phyloP scores from a whole-genome alignment of 2,113 vertebrate genomes.

The Zonotrichia leucophrys region DNA sequence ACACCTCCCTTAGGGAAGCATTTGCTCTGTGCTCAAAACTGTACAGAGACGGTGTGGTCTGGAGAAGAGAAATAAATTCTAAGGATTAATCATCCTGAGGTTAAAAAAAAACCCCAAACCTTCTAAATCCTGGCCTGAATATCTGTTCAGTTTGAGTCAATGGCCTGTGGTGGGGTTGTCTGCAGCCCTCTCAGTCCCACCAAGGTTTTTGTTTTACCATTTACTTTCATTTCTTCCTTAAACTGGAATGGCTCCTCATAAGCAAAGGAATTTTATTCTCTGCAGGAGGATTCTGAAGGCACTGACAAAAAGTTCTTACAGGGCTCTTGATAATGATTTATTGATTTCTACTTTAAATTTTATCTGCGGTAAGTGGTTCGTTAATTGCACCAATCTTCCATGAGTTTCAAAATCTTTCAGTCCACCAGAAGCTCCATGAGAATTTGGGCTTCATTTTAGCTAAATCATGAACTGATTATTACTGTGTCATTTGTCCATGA shows the following conservation, averaged over 20 bases:
- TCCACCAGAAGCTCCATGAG: neutral
- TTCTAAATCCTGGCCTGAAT: neutral
- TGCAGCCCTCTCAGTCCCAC: neutral
- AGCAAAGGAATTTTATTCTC: neutral
- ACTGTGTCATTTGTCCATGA: neutral
- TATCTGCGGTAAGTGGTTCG: neutral
- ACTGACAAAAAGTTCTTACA: neutral
- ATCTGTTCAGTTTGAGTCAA: neutral
- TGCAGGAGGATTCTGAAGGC: neutral
- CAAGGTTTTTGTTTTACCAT: neutral
- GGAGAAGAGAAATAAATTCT: neutral
- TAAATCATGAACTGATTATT: neutral
- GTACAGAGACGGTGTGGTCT: neutral
- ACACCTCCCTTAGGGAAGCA: neutral
- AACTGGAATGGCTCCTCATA: neutral
- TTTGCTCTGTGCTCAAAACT: neutral
- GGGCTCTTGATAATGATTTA: neutral
- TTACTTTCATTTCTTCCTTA: neutral
- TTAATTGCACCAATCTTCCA: neutral
- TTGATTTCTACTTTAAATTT: neutral
- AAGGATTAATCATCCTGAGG: neutral
- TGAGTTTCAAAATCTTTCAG: neutral
- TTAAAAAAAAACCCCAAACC: neutral
- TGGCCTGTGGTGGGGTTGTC: neutral
- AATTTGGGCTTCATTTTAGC: neutral